Evolutionary conservation across 2,888 invertebrate species (phyloP).

Genomic region (Epirrhoe alternata): DNA sequence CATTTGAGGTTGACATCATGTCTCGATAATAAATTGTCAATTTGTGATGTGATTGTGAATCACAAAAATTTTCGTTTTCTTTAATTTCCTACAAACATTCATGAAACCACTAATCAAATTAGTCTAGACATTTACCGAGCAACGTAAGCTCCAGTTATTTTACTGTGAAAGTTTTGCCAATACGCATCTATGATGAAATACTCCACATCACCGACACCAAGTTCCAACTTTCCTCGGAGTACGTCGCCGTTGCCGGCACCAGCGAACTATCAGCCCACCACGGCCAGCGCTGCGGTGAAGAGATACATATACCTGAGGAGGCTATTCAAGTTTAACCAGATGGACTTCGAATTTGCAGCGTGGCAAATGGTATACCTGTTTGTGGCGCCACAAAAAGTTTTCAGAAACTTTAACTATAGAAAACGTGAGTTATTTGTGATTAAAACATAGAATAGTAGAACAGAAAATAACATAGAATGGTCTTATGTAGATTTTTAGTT

Average conservation of each 20-base stretch:
- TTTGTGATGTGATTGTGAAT: neutral
- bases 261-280: conserved; percentile 87
- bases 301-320: conserved; percentile 94
- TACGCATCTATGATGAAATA: conserved; percentile 80
- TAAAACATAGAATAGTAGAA: too few relatives aligned
- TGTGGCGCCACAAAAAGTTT: conserved; percentile 97
- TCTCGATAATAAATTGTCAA: neutral
- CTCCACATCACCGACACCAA: conserved; percentile 86
- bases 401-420: conserved; percentile 98
- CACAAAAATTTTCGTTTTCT: neutral
- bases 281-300: conserved; percentile 93
- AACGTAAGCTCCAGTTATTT: neutral
- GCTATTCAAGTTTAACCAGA: conserved; percentile 96
- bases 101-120: neutral
- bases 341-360: conserved; percentile 99
- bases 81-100: neutral
- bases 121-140: neutral
- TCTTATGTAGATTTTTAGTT: too few relatives aligned
- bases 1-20: neutral
- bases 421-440: conserved; percentile 90
- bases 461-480: too few relatives aligned
- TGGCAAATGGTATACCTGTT: conserved; percentile 99
- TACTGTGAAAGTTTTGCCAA: neutral
- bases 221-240: conserved; percentile 79
- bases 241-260: conserved; percentile 89